Evolutionary conservation across 2,113 vertebrate species (phyloP).

Genomic region (Crotalus horridus): DNA sequence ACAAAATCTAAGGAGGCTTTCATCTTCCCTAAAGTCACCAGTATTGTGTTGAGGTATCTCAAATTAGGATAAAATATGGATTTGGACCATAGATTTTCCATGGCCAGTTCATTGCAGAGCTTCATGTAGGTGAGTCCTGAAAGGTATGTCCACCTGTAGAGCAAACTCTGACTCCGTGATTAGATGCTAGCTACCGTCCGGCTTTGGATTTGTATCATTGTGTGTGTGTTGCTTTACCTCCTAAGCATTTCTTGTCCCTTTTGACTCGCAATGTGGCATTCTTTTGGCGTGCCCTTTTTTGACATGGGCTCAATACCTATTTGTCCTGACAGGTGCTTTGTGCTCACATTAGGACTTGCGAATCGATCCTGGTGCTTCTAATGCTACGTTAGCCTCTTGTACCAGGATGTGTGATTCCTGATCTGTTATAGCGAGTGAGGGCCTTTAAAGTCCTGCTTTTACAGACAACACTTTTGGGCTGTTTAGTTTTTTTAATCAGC

Average conservation of each 20-base stretch:
- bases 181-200: background rate
- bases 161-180: background rate
- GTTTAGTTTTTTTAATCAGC: constrained; percentile 59
- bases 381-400: constrained; percentile 56
- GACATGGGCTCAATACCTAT: constrained; percentile 40
- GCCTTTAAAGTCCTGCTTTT: constrained; percentile 60
- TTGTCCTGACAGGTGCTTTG: constrained; percentile 54
- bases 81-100: background rate
- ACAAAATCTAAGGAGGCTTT: background rate
- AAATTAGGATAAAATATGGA: background rate
- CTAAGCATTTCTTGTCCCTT: constrained; percentile 41
- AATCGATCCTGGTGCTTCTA: constrained; percentile 48
- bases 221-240: constrained; percentile 8
- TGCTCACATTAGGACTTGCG: constrained; percentile 27
- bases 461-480: constrained; percentile 61
- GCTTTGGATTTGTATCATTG: background rate
- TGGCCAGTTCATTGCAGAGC: background rate
- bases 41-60: background rate
- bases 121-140: background rate
- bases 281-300: constrained; percentile 25
- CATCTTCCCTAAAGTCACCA: background rate
- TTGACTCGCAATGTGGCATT: constrained; percentile 3
- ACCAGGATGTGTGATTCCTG: constrained; percentile 57
- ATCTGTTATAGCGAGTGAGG: constrained; percentile 56
- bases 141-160: background rate